Base-by-base conservation (phyloP, 1,140 invertebrate genomes). In the Formica exsecta region DNA sequence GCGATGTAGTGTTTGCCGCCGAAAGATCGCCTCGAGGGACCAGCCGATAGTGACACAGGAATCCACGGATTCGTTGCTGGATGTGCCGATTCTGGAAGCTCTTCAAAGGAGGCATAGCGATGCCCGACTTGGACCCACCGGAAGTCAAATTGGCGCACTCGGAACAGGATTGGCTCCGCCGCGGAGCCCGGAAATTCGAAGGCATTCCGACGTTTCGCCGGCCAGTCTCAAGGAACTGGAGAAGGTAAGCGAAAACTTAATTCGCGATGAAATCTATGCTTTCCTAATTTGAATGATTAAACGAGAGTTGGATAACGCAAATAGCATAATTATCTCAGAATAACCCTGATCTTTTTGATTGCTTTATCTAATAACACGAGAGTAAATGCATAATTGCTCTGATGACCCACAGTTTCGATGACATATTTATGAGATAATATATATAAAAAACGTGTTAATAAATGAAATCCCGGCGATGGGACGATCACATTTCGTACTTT, bases 141-240 rank as follows among this genome's bases (percentile, higher is more conserved):
- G 94, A 66, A 95, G 93, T 61, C 94, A 95, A 84, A 89, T 94
- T 57, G 93, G 93, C 0, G 93, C 94, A 5, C 91, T 95, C 29
- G 96, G 96, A 44, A 94, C 94, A 22, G 96, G 96, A 29, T 94
- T 98, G 19, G 97, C 97, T 11, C 97, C 97, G 16, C 97, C 98
- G 0, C 95, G 97, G 38, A 97, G 97, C 85, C 97, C 97, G 0
- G 97, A 98, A 90, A 94, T 98, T 1, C 94, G 97, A 1, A 95
- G 98, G 54, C 98, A 98, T 91, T 98, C 97, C 1, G 98, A 98
- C 86, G 97, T 98, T 0, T 98, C 98, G 22, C 97, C 97, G 0
- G 97, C 97, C 0, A 98, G 97, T 54, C 95, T 98, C 5, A 98
- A 98, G 92, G 97, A 98, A 94, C 95, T 98, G 1, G 98, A 98